phyloP scores from a whole-genome alignment of 2,888 invertebrate genomes.

The Chrysolina oricalcia region DNA sequence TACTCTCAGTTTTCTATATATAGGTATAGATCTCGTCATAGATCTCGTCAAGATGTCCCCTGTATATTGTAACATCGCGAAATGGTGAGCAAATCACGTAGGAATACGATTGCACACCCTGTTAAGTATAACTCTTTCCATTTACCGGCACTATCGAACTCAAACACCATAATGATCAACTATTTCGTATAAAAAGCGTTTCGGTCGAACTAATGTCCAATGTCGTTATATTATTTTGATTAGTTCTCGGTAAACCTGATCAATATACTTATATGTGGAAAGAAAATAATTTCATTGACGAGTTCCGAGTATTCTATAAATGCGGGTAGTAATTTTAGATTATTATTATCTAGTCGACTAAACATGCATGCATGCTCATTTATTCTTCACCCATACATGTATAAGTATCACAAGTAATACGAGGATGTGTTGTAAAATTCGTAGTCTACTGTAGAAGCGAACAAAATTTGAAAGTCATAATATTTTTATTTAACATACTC shows the following conservation, averaged over 20 bases:
- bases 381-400: constrained; percentile 13
- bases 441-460: too few species aligned
- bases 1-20: too few species aligned
- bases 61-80: background rate
- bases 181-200: constrained; percentile 27
- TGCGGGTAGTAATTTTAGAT: constrained; percentile 52
- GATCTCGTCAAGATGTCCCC: too few species aligned
- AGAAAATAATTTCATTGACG: constrained; percentile 50
- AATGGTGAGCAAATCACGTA: background rate
- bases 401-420: background rate
- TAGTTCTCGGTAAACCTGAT: constrained; percentile 50
- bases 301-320: constrained; percentile 52
- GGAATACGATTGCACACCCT: background rate
- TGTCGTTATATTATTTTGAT: constrained; percentile 47
- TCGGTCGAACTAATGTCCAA: constrained; percentile 27
- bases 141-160: background rate
- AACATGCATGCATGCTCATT: constrained; percentile 31
- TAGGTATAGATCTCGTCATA: too few species aligned
- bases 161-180: constrained; percentile 12
- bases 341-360: constrained; percentile 49
- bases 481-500: too few species aligned
- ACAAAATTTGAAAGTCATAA: too few species aligned
- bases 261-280: constrained; percentile 50
- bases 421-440: too few species aligned
- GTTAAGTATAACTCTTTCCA: background rate